Percentiles rank a stretch among this genome's conserved stretches.
These are phyloP conservation scores for Formica exsecta DNA, from an alignment of 1,140 invertebrate species.

Conservation along the genomic window DNA sequence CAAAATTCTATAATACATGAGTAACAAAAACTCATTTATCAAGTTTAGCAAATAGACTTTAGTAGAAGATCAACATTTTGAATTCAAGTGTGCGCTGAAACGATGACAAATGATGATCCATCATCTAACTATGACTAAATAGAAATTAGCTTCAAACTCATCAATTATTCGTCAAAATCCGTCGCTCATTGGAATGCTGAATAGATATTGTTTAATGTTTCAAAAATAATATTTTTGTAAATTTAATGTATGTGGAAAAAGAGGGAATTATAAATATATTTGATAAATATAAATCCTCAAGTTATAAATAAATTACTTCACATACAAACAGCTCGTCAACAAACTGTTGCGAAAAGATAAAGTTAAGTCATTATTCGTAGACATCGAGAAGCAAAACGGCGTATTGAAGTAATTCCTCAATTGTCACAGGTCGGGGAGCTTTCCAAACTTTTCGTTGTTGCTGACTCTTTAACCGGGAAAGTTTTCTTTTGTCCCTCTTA, in stretches of 20 bases:
- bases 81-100: not conserved
- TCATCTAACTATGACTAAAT: not conserved
- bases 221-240: not conserved
- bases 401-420: slow-evolving; percentile 51
- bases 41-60: not conserved
- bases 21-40: not conserved
- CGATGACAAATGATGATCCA: not conserved
- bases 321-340: not conserved
- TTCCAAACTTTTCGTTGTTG: slow-evolving; percentile 20
- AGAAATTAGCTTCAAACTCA: not conserved
- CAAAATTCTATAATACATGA: not conserved
- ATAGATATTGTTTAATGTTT: not conserved
- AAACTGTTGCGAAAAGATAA: slow-evolving; percentile 33
- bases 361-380: slow-evolving; percentile 38
- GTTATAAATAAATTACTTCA: slow-evolving; percentile 21
- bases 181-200: not conserved
- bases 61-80: not conserved
- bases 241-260: not conserved
- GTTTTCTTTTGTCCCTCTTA: slow-evolving; percentile 18
- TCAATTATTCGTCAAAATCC: not conserved
- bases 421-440: slow-evolving; percentile 24
- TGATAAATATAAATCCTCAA: not conserved
- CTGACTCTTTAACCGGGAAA: slow-evolving; percentile 37
- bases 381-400: slow-evolving; percentile 19
- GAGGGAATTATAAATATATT: not conserved